Evolutionary conservation across 2,888 invertebrate genomes (phyloP), one percentile per base, ranked within the genome.

Genomic region (Acanthosepion pharaonis): DNA sequence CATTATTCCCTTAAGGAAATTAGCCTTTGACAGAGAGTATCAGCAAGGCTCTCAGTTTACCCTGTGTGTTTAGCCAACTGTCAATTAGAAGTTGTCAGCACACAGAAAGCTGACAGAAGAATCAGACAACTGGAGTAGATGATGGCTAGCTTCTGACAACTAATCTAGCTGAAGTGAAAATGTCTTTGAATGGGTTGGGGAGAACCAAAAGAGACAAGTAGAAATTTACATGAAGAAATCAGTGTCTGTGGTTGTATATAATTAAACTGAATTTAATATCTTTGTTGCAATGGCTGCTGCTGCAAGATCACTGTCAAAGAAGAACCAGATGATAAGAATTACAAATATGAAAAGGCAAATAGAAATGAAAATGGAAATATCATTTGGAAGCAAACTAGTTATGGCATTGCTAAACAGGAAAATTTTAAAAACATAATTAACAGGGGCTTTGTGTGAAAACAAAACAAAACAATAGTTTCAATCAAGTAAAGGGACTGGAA

Each of bases 41-140:
- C 92, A 49, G 92, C 92, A 92, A 92, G 92, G 18, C 92, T 92
- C 92, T 92, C 92, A 48, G 28, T 92, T 92, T 33, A 92, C 92
- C 48, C 8, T 48, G 92, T 33, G 42, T 92, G 92, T 92, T 92
- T 92, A 92, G 92, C 49, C 48, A 48, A 92, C 92, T 92, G 92
- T 42, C 92, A 92, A 92, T 92, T 92, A 49, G 49, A 92, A 92
- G 92, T 49, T 92, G 92, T 92, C 92, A 92, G 48, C 92, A 92
- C 48, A 92, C 42, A 92, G 48, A 49, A 48, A 92, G 92, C 92
- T 48, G 42, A 92, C 92, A 48, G 49, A 92, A 28, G 33, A 28
- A 92, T 92, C 92, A 92, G 92, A 42, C 92, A 9, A 92, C 42
- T 42, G 20, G 92, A 28, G 48, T 92, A 92, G 92, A 42, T 49